A percentile compares a stretch with the other conserved stretches of the same genome.
phyloP scores from a whole-genome alignment of 2,888 invertebrate species.

The Polyploca ridens region DNA sequence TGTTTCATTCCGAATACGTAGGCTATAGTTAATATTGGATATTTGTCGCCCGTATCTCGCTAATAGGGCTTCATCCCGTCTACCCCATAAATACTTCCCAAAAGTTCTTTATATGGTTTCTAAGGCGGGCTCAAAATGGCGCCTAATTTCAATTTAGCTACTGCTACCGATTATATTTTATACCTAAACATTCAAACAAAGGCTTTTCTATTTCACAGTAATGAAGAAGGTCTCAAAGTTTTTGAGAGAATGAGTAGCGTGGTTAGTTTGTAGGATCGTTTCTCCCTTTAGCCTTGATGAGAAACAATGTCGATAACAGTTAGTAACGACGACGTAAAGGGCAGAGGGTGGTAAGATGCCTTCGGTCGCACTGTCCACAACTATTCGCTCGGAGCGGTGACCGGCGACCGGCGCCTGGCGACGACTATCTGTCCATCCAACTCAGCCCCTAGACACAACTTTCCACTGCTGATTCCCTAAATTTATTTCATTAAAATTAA shows the following conservation, averaged over 20 bases:
- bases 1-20: constrained; percentile 48
- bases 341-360: constrained; percentile 8
- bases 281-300: constrained; percentile 33
- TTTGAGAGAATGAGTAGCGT: constrained; percentile 37
- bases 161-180: constrained; percentile 30
- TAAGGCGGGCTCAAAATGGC: constrained; percentile 72
- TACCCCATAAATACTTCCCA: constrained; percentile 63
- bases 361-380: constrained; percentile 17
- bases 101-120: constrained; percentile 71
- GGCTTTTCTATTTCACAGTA: constrained; percentile 29
- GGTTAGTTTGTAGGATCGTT: constrained; percentile 34
- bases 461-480: constrained; percentile 69
- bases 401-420: constrained; percentile 34
- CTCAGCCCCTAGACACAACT: constrained; percentile 57
- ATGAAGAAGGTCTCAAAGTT: constrained; percentile 26
- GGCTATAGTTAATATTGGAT: constrained; percentile 48
- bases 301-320: constrained; percentile 48
- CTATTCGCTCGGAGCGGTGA: constrained; percentile 20
- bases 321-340: constrained; percentile 32
- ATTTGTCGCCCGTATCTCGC: constrained; percentile 47
- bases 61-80: constrained; percentile 65
- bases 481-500: constrained; percentile 83
- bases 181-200: constrained; percentile 38
- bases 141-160: constrained; percentile 50
- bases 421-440: constrained; percentile 43